These are phyloP conservation scores for Tauraco hartlaubi DNA, from an alignment of 2,797 vertebrate species.

Conservation along the genomic window DNA sequence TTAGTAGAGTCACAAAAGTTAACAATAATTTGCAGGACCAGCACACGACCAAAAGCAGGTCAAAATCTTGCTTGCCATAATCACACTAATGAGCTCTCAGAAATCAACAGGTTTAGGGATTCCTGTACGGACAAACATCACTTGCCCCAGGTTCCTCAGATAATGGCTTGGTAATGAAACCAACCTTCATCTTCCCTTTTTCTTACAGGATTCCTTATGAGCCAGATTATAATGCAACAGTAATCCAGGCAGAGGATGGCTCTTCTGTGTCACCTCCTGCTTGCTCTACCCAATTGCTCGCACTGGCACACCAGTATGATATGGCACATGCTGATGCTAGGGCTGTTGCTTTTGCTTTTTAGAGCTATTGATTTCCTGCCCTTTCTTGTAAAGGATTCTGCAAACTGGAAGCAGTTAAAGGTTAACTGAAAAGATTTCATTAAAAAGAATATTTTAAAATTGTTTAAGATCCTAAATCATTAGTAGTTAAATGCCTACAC, in stretches of 20 bases:
- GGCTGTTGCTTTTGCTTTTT: conserved; percentile 44
- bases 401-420: conserved; percentile 72
- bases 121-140: not conserved
- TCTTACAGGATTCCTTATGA: not conserved
- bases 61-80: not conserved
- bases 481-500: not conserved
- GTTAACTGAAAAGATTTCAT: conserved; percentile 61
- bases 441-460: conserved; percentile 57
- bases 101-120: not conserved
- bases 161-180: not conserved
- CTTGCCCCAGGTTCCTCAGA: not conserved
- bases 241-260: not conserved
- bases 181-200: not conserved
- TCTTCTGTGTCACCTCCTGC: not conserved
- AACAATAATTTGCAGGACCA: not conserved
- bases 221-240: not conserved
- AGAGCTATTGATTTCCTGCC: conserved; percentile 71
- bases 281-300: not conserved
- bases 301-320: not conserved
- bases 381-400: conserved; percentile 57
- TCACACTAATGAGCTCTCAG: not conserved
- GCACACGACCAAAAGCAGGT: not conserved
- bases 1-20: not conserved
- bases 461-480: conserved; percentile 47
- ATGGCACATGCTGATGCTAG: not conserved